These are phyloP conservation scores for Sula dactylatra DNA, from an alignment of 2,113 vertebrate genomes.

Conservation along the genomic window DNA sequence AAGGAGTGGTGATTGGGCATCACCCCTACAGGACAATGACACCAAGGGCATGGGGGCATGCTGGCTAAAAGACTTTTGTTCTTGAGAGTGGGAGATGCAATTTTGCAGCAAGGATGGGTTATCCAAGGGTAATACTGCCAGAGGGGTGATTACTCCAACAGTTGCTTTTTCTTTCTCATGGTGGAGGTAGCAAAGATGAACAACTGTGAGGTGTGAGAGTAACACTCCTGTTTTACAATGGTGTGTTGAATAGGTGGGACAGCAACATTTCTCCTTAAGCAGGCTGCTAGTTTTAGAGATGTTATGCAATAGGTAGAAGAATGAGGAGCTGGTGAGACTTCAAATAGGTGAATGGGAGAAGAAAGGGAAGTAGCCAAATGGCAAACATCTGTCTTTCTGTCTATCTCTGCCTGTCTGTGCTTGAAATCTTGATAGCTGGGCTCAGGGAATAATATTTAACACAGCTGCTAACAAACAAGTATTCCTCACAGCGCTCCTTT, in stretches of 20 bases:
- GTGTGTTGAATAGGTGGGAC: not conserved
- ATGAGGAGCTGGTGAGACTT: slow-evolving; percentile 7
- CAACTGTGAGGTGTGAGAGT: not conserved
- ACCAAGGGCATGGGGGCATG: rapidly evolving
- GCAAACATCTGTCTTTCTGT: slow-evolving; percentile 4
- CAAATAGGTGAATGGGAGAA: not conserved
- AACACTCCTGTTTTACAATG: not conserved
- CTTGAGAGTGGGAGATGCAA: not conserved
- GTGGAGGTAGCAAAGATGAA: not conserved
- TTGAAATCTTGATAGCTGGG: slow-evolving; percentile 1
- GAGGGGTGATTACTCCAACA: not conserved
- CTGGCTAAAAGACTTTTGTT: not conserved
- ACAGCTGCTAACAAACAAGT: not conserved
- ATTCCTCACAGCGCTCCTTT: not conserved
- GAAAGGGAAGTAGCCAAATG: slow-evolving; percentile 7
- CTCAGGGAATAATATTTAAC: not conserved
- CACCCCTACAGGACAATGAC: not conserved
- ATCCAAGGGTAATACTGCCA: not conserved
- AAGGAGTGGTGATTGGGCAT: not conserved
- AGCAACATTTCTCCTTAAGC: not conserved
- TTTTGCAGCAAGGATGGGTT: not conserved
- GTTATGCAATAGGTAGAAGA: not conserved
- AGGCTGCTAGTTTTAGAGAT: not conserved
- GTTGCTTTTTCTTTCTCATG: not conserved
- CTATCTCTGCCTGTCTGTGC: slow-evolving; percentile 10